Base-by-base conservation (phyloP, 2,113 vertebrate species). In the Dissostichus mawsoni region DNA sequence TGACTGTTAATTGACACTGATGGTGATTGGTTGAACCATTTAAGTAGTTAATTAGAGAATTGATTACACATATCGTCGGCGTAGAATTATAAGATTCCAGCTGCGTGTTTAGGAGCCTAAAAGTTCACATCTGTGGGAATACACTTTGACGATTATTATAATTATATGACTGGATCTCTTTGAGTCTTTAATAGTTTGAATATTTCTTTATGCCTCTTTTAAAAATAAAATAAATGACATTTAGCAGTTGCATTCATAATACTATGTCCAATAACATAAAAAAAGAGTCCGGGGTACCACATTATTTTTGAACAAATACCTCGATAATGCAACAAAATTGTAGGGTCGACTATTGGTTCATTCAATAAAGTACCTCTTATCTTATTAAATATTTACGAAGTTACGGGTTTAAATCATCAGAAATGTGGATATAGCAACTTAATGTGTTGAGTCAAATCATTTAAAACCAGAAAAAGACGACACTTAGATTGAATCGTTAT, bases 1-100 rank as follows among this genome's bases (percentile, higher is more conserved):
- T 88, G 86, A 80, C 85, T 89, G 82, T 80, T 93, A 92, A 92
- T 91, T 91, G 86, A 90, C 71, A 80, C 90, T 90, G 87, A 91
- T 90, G 83, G 84, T 89, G 88, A 92, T 91, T 83, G 90, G 89
- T 88, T 89, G 84, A 88, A 87, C 84, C 86, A 57, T 89, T 87
- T 87, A 89, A 81, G 82, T 85, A 63, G 80, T 86, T 90, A 90
- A 92, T 91, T 90, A 92, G 74, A 72, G 78, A 89, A 89, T 83
- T 90, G 86, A 89, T 90, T 90, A 84, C 80, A 87, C 84, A 61
- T 85, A 76, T 83, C 56, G 25, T 64, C 84, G 69, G 78, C 65
- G 10, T 64, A 71, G 50, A 80, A 69, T 78, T 71, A 45, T 70
- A 73, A 70, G 64, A 78, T 74, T 88, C 84, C 80, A 88, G 82